Conservation (phyloP, 1,140 invertebrate genomes). For the Cydia pomonella region DNA sequence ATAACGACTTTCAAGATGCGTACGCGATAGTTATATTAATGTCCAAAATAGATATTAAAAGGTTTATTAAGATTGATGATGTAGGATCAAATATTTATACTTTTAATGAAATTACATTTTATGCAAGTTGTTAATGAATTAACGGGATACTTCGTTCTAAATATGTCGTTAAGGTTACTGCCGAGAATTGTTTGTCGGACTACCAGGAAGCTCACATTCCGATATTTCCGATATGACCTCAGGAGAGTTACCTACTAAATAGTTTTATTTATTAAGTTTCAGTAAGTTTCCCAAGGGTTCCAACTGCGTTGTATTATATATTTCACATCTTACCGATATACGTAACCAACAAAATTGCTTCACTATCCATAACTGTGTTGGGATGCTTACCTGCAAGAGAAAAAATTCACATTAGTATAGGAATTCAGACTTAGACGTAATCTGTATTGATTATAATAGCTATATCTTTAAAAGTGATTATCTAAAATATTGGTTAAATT, state of each 20-base stretch:
- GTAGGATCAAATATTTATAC: not conserved
- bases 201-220: too few relatives aligned
- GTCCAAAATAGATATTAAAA: not conserved
- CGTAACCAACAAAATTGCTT: not conserved
- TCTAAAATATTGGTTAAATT: too few relatives aligned
- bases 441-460: too few relatives aligned
- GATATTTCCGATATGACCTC: too few relatives aligned
- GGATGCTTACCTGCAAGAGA: constrained; percentile 11
- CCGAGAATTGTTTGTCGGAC: too few relatives aligned
- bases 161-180: too few relatives aligned
- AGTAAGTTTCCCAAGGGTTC: too few relatives aligned
- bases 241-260: too few relatives aligned
- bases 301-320: not conserved
- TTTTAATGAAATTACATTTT: not conserved
- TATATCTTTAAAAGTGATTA: too few relatives aligned
- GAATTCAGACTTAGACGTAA: too few relatives aligned
- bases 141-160: too few relatives aligned
- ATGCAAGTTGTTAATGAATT: not conserved
- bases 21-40: not conserved
- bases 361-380: not conserved
- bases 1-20: not conserved
- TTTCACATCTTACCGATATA: not conserved
- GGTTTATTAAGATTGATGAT: not conserved
- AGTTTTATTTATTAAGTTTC: too few relatives aligned
- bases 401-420: not conserved